Base-by-base conservation (phyloP, 2,113 vertebrate species). In the Gadus chalcogrammus region DNA sequence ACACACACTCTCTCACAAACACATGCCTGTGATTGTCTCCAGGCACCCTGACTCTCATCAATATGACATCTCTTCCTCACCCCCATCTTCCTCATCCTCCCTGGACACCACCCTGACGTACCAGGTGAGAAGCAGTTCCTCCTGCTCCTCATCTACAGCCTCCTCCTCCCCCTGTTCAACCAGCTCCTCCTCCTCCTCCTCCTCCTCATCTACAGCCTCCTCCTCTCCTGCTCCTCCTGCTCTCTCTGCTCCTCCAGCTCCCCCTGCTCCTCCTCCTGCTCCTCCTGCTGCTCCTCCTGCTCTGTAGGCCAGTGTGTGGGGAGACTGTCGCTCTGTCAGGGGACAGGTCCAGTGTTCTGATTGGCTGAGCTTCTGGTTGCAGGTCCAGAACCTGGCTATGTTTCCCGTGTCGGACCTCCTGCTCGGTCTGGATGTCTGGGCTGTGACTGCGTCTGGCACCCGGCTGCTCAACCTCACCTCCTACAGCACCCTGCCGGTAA, bases 321-420 rank as follows among this genome's bases (percentile, higher is more conserved):
- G 31, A 35, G 31, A 35, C 4, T 35, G 31, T 2, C 8, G 9
- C 42, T 13, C 6, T 13, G 9, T 48, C 8, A 48, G 42, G 42
- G 42, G 42, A 48, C 42, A 9, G 2, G 11, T 9, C 9, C 8
- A 48, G 42, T 12, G 42, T 3, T 48, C 1, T 48, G 42, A 48
- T 48, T 13, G 42, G 42, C 8, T 61, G 60, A 61, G 18, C 4
- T 28, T 13, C 28, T 73, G 18, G 35, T 35, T 60, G 2, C 90
- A 98, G 97, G 86, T 98, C 53, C 95, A 95, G 81, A 99, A 98
- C 79, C 73, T 96, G 81, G 96, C 94, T 2, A 79, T 93, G 20
- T 97, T 97, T 80, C 81, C 94, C 0, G 82, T 98, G 28, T 86
- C 88, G 0, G 89, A 91, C 1, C 64, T 96, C 58, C 81, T 81